Base-by-base conservation (phyloP, 2,113 vertebrate genomes). In the Sphyrna mokarran region DNA sequence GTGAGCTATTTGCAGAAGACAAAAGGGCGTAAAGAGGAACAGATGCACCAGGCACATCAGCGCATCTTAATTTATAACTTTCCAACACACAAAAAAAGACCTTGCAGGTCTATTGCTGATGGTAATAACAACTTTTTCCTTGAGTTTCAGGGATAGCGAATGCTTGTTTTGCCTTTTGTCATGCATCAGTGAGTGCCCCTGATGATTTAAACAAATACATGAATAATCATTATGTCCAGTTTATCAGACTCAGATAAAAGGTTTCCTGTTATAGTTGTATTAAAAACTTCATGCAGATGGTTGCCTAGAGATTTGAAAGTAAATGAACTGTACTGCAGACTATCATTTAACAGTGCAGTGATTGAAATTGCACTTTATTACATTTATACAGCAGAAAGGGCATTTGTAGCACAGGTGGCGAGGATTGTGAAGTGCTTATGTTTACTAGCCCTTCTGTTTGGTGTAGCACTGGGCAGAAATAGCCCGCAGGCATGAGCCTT, bases 21-120 rank as follows among this genome's bases (percentile, higher is more conserved):
- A 98, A 98, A 94, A 98, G 97, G 97, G 96, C 3, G 0, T 96
- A 96, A 97, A 97, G 97, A 96, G 96, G 97, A 98, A 98, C 98
- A 98, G 98, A 98, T 98, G 98, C 97, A 97, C 96, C 96, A 96
- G 96, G 97, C 97, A 98, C 96, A 95, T 97, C 96, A 89, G 97
- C 97, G 97, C 97, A 98, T 98, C 98, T 98, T 98, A 98, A 98
- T 98, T 98, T 97, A 98, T 98, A 97, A 97, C 97, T 97, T 97
- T 95, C 97, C 97, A 96, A 96, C 97, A 97, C 61, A 90, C 43
- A 61, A 94, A 94, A 98, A 72, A 98, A 98, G 97, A 97, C 97
- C 97, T 98, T 98, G 98, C 97, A 97, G 97, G 96, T 97, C 83
- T 96, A 97, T 98, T 98, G 98, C 97, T 97, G 97, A 97, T 97